Evolutionary conservation across 1,140 invertebrate species (phyloP), one percentile per base, ranked within the genome.

Genomic region (Hypothenemus hampei): DNA sequence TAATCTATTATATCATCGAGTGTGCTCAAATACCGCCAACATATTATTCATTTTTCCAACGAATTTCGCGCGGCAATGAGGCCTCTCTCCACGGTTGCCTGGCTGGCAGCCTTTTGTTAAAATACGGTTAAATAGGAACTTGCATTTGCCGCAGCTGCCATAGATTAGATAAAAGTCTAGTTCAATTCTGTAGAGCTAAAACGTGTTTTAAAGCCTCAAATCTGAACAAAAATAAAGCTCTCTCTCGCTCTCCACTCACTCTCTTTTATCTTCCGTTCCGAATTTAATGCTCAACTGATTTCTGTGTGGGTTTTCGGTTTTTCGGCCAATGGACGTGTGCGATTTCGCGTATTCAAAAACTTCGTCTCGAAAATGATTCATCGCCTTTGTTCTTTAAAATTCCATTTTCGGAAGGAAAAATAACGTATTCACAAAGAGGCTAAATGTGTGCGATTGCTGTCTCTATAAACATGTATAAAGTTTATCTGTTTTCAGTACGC

Each of bases 111-210:
- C 52, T 55, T 55, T 55, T 55, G 52, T 55, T 55, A 55, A n/a
- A 37, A 55, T 46, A 47, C 52, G 41, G 46, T 57, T 57, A 57
- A 57, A 57, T 50, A 57, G 54, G 50, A 57, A 47, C 54, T 57
- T 50, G 54, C 41, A 53, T 54, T 22, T n/a, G n/a, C n/a, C n/a
- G 49, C 24, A 20, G 35, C 50, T 24, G 49, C 43, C 47, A 37
- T 47, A 57, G 54, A 57, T 57, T 57, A 57, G 54, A 57, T 47
- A 57, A 57, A 57, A 57, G 54, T 57, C 54, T 57, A 57, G 54
- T 50, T 57, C 54, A 36, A 50, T 49, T 45, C 54, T 50, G 45
- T 48, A 57, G 54, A 57, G 54, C 54, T 36, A 57, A 57, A 57
- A 57, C 54, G 54, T 57, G 54, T 57, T 57, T 48, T 43, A 57